Percentiles rank a stretch among this genome's conserved stretches.
Evolutionary conservation across 1,140 invertebrate species (phyloP).

Genomic region (Bacillus rossius): DNA sequence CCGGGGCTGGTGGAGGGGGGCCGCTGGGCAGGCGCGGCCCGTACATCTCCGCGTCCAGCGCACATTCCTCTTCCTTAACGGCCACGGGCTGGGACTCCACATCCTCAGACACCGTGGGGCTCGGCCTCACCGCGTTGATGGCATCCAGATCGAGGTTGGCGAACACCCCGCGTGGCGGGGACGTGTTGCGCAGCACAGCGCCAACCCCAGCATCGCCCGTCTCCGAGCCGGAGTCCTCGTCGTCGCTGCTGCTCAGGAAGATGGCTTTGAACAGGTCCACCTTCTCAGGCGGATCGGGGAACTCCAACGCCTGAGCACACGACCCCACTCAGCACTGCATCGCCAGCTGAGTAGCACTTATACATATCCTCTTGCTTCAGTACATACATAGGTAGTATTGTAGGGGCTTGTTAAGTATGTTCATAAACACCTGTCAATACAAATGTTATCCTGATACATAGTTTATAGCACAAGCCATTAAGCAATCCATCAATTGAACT

Average conservation of each 20-base stretch:
- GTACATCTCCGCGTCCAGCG: not conserved
- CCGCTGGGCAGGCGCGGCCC: slow-evolving; percentile 4
- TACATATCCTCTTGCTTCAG: too few relatives aligned
- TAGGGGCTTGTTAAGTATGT: too few relatives aligned
- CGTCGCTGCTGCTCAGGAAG: slow-evolving; percentile 57
- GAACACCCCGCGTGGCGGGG: slow-evolving; percentile 66
- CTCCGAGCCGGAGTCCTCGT: slow-evolving; percentile 42
- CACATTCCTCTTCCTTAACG: not conserved
- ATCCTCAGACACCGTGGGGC: not conserved
- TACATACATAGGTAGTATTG: too few relatives aligned
- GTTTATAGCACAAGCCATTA: too few relatives aligned
- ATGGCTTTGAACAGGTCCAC: slow-evolving; percentile 60
- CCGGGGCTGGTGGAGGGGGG: not conserved
- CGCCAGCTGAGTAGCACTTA: too few relatives aligned
- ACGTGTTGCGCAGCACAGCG: slow-evolving; percentile 54
- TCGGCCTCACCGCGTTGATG: slow-evolving; percentile 17
- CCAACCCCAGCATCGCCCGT: slow-evolving; percentile 22
- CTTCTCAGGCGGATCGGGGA: slow-evolving; percentile 48
- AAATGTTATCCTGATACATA: too few relatives aligned
- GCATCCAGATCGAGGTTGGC: slow-evolving; percentile 61
- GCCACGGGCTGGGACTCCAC: not conserved
- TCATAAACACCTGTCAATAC: too few relatives aligned
- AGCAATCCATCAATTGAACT: too few relatives aligned
- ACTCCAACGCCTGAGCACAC: slow-evolving; percentile 1
- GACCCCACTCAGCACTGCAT: not conserved